Evolutionary conservation across 1,140 invertebrate species (phyloP), one percentile per base, ranked within the genome.

Genomic region (Batillaria attramentaria): DNA sequence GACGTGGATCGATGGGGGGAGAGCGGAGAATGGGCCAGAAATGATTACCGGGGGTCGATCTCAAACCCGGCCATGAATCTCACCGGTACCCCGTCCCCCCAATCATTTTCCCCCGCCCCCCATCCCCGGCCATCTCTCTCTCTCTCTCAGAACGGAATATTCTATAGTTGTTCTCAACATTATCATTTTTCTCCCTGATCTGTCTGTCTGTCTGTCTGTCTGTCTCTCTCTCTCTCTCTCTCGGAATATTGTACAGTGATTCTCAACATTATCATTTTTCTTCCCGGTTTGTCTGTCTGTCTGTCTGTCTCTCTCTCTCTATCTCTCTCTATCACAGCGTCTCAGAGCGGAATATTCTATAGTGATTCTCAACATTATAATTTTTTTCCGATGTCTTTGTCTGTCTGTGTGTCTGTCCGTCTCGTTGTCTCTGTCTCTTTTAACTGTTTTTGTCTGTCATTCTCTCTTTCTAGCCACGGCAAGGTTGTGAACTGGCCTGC

Each of bases 391-490:
- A 20, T 60, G 8, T 60, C 57, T 60, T 31, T 60, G 57, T 60
- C 57, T 60, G 57, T 60, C 4, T 24, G 57, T 60, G 24, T n/a
- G 57, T 60, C 57, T 60, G 57, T 6, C 57, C 57, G 57, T 60
- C 57, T n/a, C 24, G 6, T n/a, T 60, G 4, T 10, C 6, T 10
- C 6, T 60, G 57, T n/a, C 6, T n/a, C 24, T 24, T 60, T 20
- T 60, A 20, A 60, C 6, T 60, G 24, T 8, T 8, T 31, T 6
- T 60, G 24, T n/a, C 46, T 13, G 46, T n/a, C n/a, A n/a, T n/a
- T n/a, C n/a, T n/a, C n/a, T n/a, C n/a, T n/a, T n/a, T n/a, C n/a
- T n/a, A n/a, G n/a, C n/a, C n/a, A n/a, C n/a, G n/a, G n/a, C n/a
- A n/a, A n/a, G n/a, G n/a, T n/a, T n/a, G n/a, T n/a, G n/a, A n/a